These are phyloP conservation scores for Spicauda simplicius DNA, from an alignment of 2,888 invertebrate species.

Conservation along the genomic window DNA sequence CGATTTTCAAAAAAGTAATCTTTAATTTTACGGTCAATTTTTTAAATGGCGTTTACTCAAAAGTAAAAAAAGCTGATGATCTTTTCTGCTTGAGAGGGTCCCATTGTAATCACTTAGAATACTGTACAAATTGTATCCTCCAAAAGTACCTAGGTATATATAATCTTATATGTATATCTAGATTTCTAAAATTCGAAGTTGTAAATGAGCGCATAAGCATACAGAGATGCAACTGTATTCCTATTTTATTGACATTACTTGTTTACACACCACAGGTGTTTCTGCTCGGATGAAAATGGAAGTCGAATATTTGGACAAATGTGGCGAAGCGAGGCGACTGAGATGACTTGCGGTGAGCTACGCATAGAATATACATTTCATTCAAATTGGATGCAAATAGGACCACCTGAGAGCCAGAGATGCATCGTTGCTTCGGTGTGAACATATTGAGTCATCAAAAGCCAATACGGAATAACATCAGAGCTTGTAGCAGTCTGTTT, in stretches of 20 bases:
- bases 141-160: too few species aligned
- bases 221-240: slow-evolving; percentile 32
- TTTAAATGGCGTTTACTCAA: too few species aligned
- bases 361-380: slow-evolving; percentile 5
- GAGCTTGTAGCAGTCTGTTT: neutral
- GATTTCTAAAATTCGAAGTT: neutral
- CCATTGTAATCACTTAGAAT: neutral
- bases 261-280: slow-evolving; percentile 81
- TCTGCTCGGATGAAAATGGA: slow-evolving; percentile 86
- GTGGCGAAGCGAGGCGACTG: slow-evolving; percentile 81
- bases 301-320: slow-evolving; percentile 87
- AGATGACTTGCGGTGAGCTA: slow-evolving; percentile 88
- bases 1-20: too few species aligned
- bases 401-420: slow-evolving; percentile 2
- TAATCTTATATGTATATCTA: neutral
- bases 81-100: too few species aligned
- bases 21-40: too few species aligned
- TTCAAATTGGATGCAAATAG: slow-evolving; percentile 8
- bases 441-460: slow-evolving; percentile 2
- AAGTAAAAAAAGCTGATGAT: too few species aligned
- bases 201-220: slow-evolving; percentile 23
- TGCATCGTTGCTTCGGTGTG: neutral
- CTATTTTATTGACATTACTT: slow-evolving; percentile 42
- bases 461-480: neutral
- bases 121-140: neutral